A percentile compares a stretch with the other conserved stretches of the same genome.
Conservation (phyloP, 30 jellyfish, hydroid and myxozoan genomes). For the Sanderia malayensis region DNA sequence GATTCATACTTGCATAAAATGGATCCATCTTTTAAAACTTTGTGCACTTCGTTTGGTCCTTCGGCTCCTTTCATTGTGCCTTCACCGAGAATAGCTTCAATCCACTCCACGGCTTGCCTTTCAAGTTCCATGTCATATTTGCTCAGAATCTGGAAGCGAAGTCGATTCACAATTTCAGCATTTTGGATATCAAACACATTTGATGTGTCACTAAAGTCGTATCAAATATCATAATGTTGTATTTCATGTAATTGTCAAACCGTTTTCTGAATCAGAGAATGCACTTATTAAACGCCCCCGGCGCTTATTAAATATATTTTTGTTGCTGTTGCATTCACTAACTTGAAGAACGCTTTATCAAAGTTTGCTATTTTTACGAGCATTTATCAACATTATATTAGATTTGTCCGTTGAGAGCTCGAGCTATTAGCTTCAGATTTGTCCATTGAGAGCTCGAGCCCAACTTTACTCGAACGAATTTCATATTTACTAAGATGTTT, state of each 20-base stretch:
- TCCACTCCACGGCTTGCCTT: constrained; percentile 61
- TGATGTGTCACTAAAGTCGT: background rate
- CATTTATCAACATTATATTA: no score
- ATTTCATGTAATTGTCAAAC: background rate
- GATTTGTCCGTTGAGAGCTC: background rate
- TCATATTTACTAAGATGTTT: no score
- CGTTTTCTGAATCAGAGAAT: background rate
- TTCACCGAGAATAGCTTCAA: constrained; percentile 55
- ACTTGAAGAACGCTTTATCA: no score
- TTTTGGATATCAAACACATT: background rate
- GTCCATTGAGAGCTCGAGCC: background rate
- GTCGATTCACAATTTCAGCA: background rate
- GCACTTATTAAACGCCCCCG: background rate
- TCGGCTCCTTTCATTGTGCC: constrained; percentile 61
- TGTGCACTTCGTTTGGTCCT: constrained; percentile 70
- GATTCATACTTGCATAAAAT: constrained; percentile 71
- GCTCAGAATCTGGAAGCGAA: constrained; percentile 29
- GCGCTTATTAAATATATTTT: background rate
- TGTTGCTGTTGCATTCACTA: background rate
- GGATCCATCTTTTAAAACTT: constrained; percentile 63
- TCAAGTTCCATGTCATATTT: constrained; percentile 59
- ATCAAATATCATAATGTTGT: no score
- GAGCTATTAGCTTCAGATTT: background rate
- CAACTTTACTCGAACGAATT: no score
- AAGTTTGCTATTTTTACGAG: no score